Evolutionary conservation across 2,888 invertebrate genomes (phyloP).

Genomic region (Copidosoma aretas): DNA sequence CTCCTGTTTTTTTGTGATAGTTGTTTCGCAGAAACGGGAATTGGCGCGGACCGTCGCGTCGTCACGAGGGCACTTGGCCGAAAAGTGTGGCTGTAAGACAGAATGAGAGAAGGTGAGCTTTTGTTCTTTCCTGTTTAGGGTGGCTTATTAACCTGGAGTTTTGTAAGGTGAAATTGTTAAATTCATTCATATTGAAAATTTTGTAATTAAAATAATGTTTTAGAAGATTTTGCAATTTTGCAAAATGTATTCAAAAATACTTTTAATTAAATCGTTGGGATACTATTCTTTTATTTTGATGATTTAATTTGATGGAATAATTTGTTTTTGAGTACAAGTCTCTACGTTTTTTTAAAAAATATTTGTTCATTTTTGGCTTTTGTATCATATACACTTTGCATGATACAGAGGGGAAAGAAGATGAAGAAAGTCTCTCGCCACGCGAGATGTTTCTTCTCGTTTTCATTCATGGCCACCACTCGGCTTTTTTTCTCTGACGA

Average conservation of each 20-base stretch:
- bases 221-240: too few relatives aligned
- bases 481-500: conserved; percentile 23
- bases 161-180: background rate
- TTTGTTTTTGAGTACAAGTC: too few relatives aligned
- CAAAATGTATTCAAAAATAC: too few relatives aligned
- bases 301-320: too few relatives aligned
- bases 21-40: background rate
- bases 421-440: conserved; percentile 5
- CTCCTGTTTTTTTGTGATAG: conserved; percentile 18
- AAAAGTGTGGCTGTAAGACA: background rate
- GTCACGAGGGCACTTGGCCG: conserved; percentile 2
- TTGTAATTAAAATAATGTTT: too few relatives aligned
- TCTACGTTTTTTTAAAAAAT: too few relatives aligned
- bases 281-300: too few relatives aligned
- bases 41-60: background rate
- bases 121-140: background rate
- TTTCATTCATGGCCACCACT: conserved; percentile 34
- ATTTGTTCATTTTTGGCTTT: too few relatives aligned
- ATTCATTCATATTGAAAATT: too few relatives aligned
- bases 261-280: too few relatives aligned
- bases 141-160: conserved; percentile 5
- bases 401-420: background rate
- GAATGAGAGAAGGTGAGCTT: background rate
- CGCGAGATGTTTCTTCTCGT: conserved; percentile 38
- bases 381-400: background rate